Base-by-base conservation (phyloP, 2,888 invertebrate species). In the Pocota personata region DNA sequence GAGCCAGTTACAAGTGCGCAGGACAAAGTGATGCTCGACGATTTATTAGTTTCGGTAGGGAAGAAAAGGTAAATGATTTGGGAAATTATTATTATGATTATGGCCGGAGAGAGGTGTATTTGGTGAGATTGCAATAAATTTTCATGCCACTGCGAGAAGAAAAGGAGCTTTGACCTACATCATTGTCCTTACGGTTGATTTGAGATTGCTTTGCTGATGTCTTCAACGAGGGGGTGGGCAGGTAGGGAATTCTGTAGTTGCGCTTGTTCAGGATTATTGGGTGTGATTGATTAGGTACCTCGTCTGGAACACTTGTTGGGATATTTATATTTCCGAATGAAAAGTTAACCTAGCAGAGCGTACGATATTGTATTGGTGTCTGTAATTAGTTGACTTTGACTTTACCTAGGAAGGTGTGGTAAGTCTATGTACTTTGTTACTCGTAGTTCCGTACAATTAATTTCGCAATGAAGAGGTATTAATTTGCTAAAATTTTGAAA, bases 141-240 rank as follows among this genome's bases (percentile, higher is more conserved):
- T 55, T 58, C 27, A 16, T 48, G 35, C 16, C 24, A 50, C n/a
- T 40, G 30, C 12, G 24, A 24, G 5, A 52, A 3, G 79, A 72
- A 72, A n/a, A 43, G 55, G 32, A 80, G 86, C 86, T 86, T 86
- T 86, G 82, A 77, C 86, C 82, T 82, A 82, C 82, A 82, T 86
- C 67, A 77, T 72, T 82, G 40, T 72, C 60, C 82, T 77, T 60
- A 76, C 52, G 80, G 60, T 76, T 43, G 71, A 66, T 57, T 75
- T 50, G 37, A 52, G 71, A 75, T 84, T 76, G 66, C 50, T 55
- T 48, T 7, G 14, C 16, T 46, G 35, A n/a, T 73, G 60, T 32
- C 37, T 52, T 32, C 35, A 14, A 46, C 14, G 24, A 21, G 6
- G 40, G 8, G 14, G n/a, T 8, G 8, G 3, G 27, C 3, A 3